phyloP scores from a whole-genome alignment of 2,888 invertebrate species.

The Monoplex corrugatus region DNA sequence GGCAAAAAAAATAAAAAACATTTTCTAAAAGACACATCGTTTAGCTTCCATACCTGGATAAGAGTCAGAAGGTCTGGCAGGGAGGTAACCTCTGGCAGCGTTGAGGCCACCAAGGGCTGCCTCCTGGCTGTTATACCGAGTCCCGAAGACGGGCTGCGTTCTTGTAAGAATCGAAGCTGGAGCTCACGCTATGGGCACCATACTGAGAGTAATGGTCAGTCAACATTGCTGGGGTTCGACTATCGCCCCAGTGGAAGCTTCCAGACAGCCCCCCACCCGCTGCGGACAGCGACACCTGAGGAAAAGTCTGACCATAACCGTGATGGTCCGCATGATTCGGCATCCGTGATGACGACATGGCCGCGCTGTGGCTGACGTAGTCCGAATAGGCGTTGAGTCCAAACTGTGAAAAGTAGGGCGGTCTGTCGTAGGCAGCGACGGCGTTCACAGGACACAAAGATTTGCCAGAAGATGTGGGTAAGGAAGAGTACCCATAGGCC shows the following conservation, averaged over 20 bases:
- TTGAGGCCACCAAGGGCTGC: slow-evolving; percentile 21
- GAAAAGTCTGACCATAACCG: slow-evolving; percentile 46
- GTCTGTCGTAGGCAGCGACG: slow-evolving; percentile 62
- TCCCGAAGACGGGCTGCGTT: slow-evolving; percentile 65
- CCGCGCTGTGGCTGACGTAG: slow-evolving; percentile 63
- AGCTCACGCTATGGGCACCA: slow-evolving; percentile 61
- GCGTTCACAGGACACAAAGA: slow-evolving; percentile 63
- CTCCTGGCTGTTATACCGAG: slow-evolving; percentile 57
- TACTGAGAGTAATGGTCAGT: slow-evolving; percentile 65
- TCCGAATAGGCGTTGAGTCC: slow-evolving; percentile 71
- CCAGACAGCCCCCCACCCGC: slow-evolving; percentile 59
- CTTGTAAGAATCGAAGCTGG: slow-evolving; percentile 66
- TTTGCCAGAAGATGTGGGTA: slow-evolving; percentile 67
- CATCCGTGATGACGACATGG: slow-evolving; percentile 60
- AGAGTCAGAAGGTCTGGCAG: slow-evolving; percentile 35
- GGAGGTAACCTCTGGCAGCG: slow-evolving; percentile 32
- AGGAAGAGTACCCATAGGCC: slow-evolving; percentile 47
- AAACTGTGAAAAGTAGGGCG: slow-evolving; percentile 70
- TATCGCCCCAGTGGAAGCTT: slow-evolving; percentile 65
- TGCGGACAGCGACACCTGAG: slow-evolving; percentile 53
- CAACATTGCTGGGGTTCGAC: slow-evolving; percentile 59
- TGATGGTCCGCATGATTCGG: slow-evolving; percentile 63
- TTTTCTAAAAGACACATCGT: no score
- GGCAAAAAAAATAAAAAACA: neutral
- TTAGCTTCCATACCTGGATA: slow-evolving; percentile 26